Evolutionary conservation across 1,140 invertebrate genomes (phyloP), one percentile per base, ranked within the genome.

Genomic region (Sarcophaga bullata): DNA sequence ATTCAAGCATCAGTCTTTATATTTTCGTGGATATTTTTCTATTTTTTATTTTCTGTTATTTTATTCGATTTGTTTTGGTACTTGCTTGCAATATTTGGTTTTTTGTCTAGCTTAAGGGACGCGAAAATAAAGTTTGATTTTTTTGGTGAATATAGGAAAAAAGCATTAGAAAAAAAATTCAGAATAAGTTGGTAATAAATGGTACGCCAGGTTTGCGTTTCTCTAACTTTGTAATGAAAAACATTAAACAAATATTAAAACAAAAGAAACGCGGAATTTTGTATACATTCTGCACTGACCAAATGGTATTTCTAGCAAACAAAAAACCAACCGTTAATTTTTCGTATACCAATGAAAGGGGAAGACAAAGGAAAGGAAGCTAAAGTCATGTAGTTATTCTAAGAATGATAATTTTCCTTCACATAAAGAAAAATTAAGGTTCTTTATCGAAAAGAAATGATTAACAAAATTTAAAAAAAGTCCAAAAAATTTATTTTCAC

Each of bases 1-100:
- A 68, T 68, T 68, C 62, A 68, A 68, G 62, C 62, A 68, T 68
- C 62, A 68, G 62, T 68, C 62, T 68, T 68, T 68, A 68, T 25
- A 68, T 68, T 68, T 68, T 68, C n/a, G 62, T 68, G 62, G 62
- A 68, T 68, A 9, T 68, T 68, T 68, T 37, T 37, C 4, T 37
- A 37, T 2, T 37, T 37, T 19, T 68, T 15, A 62, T 62, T 62
- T 62, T 62, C 54, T 62, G 10, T 62, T 62, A 62, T 37, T 37
- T 37, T 37, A 37, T 37, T 37, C 25, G 25, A 37, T 37, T 37
- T 37, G 25, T 37, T 37, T 37, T 37, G 25, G 25, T 37, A 37
- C 25, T 37, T 37, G 25, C 25, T 37, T 4, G 25, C 25, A 37
- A 37, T 62, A 62, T 62, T 68, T 68, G 17, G n/a, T 68, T 68